phyloP scores from a whole-genome alignment of 2,888 invertebrate species.

The Endotricha flammealis region DNA sequence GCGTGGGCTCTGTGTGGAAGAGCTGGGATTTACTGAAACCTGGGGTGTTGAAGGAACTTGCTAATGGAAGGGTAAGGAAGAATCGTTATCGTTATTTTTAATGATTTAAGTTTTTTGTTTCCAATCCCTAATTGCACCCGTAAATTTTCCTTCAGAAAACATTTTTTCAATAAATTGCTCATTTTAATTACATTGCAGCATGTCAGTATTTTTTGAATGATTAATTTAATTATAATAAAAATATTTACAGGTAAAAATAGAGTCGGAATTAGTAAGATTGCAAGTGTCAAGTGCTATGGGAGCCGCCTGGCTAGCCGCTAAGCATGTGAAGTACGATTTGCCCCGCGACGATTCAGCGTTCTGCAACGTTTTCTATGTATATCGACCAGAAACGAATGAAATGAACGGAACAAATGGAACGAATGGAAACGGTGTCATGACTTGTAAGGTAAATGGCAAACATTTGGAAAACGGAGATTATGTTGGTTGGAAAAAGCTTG shows the following conservation, averaged over 20 bases:
- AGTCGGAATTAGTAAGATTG: slow-evolving; percentile 81
- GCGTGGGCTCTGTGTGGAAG: slow-evolving; percentile 97
- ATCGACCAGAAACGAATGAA: slow-evolving; percentile 34
- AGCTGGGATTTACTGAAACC: slow-evolving; percentile 90
- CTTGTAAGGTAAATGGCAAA: slow-evolving; percentile 14
- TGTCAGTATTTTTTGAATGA: background rate
- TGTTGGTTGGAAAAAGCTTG: slow-evolving; percentile 33
- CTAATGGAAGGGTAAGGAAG: slow-evolving; percentile 51
- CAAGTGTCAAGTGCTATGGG: slow-evolving; percentile 89
- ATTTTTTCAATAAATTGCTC: background rate
- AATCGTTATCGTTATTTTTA: background rate
- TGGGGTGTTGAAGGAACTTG: slow-evolving; percentile 81
- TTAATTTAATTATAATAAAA: background rate
- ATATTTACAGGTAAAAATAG: slow-evolving; percentile 50
- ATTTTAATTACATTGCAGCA: background rate
- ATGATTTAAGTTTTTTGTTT: background rate
- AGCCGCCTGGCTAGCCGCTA: slow-evolving; percentile 90
- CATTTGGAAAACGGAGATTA: slow-evolving; percentile 22
- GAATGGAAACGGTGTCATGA: slow-evolving; percentile 6
- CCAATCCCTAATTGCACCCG: background rate
- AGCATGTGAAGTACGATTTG: slow-evolving; percentile 79
- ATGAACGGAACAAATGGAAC: slow-evolving; percentile 6
- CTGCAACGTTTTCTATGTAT: slow-evolving; percentile 82
- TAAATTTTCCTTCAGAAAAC: background rate
- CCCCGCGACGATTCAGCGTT: slow-evolving; percentile 85